Conservation (phyloP, 2,113 vertebrate genomes). For the Oceanodroma tethys region DNA sequence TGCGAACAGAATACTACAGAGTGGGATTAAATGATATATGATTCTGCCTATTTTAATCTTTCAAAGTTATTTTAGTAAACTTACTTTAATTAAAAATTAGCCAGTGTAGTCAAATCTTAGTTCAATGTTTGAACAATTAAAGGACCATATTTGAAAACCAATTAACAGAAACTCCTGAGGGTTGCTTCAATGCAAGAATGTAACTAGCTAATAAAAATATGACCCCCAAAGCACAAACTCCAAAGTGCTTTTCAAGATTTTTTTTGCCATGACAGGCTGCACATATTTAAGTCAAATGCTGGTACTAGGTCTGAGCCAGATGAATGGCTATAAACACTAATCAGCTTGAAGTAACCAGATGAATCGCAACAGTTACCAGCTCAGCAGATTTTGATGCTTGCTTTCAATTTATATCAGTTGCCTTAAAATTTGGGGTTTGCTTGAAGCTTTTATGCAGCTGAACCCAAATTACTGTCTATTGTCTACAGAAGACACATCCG, state of each 20-base stretch:
- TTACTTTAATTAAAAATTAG: constrained; percentile 55
- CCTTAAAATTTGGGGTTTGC: neutral
- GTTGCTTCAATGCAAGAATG: neutral
- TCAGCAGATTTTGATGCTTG: neutral
- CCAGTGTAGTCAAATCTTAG: constrained; percentile 15
- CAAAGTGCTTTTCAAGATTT: neutral
- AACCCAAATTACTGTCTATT: neutral
- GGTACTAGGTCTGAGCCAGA: neutral
- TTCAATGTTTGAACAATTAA: constrained; percentile 51
- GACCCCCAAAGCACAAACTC: constrained; percentile 7
- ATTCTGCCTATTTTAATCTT: constrained; percentile 11
- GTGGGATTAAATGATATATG: neutral
- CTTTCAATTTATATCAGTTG: neutral
- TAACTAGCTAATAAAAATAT: constrained; percentile 41
- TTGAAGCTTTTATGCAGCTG: neutral
- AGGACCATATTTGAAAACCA: constrained; percentile 46
- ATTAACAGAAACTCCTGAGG: constrained; percentile 57
- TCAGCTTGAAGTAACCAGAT: neutral
- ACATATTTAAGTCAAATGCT: neutral
- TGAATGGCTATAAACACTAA: neutral
- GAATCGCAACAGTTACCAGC: neutral
- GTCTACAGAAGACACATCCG: neutral
- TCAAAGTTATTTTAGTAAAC: constrained; percentile 31
- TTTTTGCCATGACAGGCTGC: neutral
- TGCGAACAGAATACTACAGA: neutral